Base-by-base conservation (phyloP, 2,113 vertebrate genomes). In the Potamarius usumacintae region DNA sequence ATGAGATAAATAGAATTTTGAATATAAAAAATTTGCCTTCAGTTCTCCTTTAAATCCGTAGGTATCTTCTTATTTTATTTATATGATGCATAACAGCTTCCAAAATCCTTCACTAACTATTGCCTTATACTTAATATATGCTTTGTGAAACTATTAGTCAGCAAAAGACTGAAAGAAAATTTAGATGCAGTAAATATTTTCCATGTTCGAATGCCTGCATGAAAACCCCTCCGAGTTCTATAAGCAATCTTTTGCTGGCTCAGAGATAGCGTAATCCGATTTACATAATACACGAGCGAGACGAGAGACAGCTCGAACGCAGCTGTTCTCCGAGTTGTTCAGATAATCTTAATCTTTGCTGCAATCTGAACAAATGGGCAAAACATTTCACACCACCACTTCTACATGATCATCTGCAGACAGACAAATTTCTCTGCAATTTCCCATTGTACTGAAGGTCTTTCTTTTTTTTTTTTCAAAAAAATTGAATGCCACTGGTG, bases 401-500 rank as follows among this genome's bases (percentile, higher is more conserved):
- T 89, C 90, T 87, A 93, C 89, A 57, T 15, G 60, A 88, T 90
- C 7, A 20, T 91, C 91, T 89, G 91, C 25, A 55, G 52, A 55
- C 25, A 55, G 52, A 87, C 92, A 93, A 91, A 93, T 92, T 93
- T 89, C 89, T 60, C 79, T 42, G 76, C 88, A 74, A 71, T 85
- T 87, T 30, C 72, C 53, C 80, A 89, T 87, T 89, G 86, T 78
- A 89, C 92, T 15, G 71, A 77, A 82, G 58, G 53, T 1, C 34
- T 34, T 34, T 34, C 34, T 34, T 18, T 27, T 93, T 90, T 93
- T 93, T 82, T 30, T 91, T 90, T 93, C 91, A 86, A 84, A 91
- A 84, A 91, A 89, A n/a, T 25, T 90, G 86, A 92, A 92, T 93
- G 90, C 85, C 91, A 60, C 89, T 92, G 95, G 91, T 91, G 91